Conservation (phyloP, 2,888 invertebrate genomes). For the Nasonia oneida region DNA sequence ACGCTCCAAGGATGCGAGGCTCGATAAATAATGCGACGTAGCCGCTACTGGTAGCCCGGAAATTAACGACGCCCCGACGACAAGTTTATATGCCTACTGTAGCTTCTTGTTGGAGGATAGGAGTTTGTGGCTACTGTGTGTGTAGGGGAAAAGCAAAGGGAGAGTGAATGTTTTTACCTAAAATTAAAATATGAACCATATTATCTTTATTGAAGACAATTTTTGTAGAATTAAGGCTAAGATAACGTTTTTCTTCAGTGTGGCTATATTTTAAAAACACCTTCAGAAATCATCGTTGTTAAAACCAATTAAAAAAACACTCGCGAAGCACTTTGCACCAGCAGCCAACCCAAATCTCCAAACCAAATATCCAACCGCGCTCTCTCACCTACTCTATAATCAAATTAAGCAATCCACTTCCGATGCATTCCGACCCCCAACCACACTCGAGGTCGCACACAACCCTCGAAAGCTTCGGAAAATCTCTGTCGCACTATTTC, state of each 20-base stretch:
- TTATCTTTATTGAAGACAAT: not conserved
- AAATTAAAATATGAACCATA: not conserved
- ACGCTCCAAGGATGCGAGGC: constrained; percentile 13
- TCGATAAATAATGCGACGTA: constrained; percentile 8
- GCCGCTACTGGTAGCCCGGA: not conserved
- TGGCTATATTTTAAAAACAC: too few relatives aligned
- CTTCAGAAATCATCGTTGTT: too few relatives aligned
- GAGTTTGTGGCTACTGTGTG: not conserved
- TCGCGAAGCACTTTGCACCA: too few relatives aligned
- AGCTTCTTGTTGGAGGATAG: not conserved
- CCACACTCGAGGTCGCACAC: not conserved
- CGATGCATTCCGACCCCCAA: not conserved
- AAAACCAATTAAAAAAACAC: too few relatives aligned
- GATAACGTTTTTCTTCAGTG: too few relatives aligned
- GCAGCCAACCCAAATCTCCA: too few relatives aligned
- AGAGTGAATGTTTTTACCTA: not conserved
- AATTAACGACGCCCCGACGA: constrained; percentile 1
- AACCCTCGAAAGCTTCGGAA: not conserved
- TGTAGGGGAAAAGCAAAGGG: not conserved
- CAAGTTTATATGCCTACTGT: not conserved
- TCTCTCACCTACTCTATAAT: not conserved
- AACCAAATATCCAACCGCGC: not conserved
- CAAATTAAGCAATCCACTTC: not conserved
- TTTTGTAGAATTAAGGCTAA: too few relatives aligned
- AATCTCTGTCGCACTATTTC: not conserved